Base-by-base conservation (phyloP, 2,113 vertebrate genomes). In the Pongo abelii region DNA sequence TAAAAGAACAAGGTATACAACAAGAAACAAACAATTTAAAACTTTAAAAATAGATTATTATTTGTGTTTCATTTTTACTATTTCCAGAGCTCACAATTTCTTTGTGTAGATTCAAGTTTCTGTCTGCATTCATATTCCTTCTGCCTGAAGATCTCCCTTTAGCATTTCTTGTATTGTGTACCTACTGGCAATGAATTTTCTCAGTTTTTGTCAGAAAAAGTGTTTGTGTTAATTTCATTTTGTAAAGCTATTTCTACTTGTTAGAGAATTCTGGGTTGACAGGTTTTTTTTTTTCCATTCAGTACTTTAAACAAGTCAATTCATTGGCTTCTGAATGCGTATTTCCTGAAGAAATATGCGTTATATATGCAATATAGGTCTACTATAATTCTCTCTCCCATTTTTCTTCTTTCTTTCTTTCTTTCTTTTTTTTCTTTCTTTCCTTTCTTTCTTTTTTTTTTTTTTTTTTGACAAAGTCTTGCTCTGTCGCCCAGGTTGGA, bases 141-240 rank as follows among this genome's bases (percentile, higher is more conserved):
- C 75, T 93, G 30, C 61, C n/a, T 48, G n/a, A 91, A 91, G 25
- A 67, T 50, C 22, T 92, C 46, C 3, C 32, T 67, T 84, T 84
- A 92, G 90, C 74, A 70, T 91, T 93, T 96, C 18, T 96, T 77
- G 83, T 48, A 74, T 61, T 72, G 35, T 96, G 40, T 89, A 20
- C 18, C 50, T 64, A 20, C 38, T 59, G 50, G 40, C 50, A 89
- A 69, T 84, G n/a, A 83, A 64, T 96, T 92, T 93, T 94, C 46
- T 70, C 52, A 48, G 23, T 25, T 50, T 48, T 84, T 61, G 46
- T 93, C 38, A 40, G 43, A 89, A 93, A 75, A 89, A 78, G 27
- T 72, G 55, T 93, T 86, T 92, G 43, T 50, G 27, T 72, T 30
- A 87, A 11, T 48, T 97, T 87, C n/a, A 88, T 43, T 98, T 85